These are phyloP conservation scores for Poeciliopsis gracilis DNA, from an alignment of 2,797 vertebrate genomes.

Conservation along the genomic window DNA sequence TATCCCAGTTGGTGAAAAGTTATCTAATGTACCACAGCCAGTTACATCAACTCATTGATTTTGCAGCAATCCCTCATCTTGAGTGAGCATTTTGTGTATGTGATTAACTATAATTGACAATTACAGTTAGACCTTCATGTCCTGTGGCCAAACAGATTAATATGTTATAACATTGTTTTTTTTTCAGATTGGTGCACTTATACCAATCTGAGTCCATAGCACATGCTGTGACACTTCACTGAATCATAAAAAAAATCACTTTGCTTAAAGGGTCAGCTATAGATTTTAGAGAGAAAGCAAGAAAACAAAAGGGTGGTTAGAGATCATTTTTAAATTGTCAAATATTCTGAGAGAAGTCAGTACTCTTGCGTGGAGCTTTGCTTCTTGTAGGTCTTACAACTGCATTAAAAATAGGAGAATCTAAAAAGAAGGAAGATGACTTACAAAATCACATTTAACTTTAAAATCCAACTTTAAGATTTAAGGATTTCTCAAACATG, in stretches of 20 bases:
- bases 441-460: neutral
- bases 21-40: neutral
- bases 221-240: neutral
- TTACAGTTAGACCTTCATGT: neutral
- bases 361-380: neutral
- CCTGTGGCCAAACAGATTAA: neutral
- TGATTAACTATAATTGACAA: neutral
- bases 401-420: neutral
- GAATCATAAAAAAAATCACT: neutral
- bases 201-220: neutral
- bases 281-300: neutral
- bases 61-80: neutral
- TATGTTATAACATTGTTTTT: neutral
- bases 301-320: neutral
- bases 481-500: no score
- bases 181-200: neutral
- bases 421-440: neutral
- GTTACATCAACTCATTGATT: neutral
- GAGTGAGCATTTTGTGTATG: neutral
- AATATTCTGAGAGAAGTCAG: neutral
- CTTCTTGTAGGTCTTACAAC: neutral
- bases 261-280: conserved; percentile 1
- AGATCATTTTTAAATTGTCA: neutral
- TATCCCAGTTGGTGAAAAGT: neutral
- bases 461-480: neutral